Conservation (phyloP, 2,888 invertebrate genomes). For the Cataglyphis cursor region DNA sequence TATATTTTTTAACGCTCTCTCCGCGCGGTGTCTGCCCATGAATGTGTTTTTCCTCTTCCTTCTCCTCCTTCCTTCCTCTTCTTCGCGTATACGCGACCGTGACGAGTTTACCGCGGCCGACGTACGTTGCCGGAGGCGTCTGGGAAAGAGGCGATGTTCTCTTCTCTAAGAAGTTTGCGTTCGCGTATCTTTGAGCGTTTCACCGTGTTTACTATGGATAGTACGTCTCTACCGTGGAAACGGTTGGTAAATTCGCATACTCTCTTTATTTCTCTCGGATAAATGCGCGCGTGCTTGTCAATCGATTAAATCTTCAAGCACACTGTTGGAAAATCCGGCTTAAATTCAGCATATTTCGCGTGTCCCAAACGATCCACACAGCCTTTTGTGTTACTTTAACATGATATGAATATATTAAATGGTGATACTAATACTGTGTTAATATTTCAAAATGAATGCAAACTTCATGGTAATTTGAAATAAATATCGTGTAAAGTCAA, state of each 20-base stretch:
- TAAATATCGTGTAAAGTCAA: too few relatives aligned
- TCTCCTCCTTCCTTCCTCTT: not conserved
- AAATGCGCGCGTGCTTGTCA: not conserved
- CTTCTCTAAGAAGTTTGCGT: conserved; percentile 53
- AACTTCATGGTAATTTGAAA: too few relatives aligned
- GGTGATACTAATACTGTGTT: too few relatives aligned
- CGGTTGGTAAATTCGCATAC: conserved; percentile 35
- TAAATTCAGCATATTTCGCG: too few relatives aligned
- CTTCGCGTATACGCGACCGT: not conserved
- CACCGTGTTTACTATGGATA: conserved; percentile 38
- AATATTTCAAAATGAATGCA: too few relatives aligned
- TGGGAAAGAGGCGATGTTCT: conserved; percentile 7
- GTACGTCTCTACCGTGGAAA: conserved; percentile 40
- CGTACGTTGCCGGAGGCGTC: conserved; percentile 33
- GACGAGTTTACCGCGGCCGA: conserved; percentile 31
- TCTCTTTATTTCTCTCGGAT: not conserved
- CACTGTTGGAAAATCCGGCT: too few relatives aligned
- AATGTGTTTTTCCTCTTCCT: not conserved
- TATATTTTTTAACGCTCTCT: conserved; percentile 68
- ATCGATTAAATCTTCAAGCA: conserved; percentile 30
- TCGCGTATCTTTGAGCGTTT: conserved; percentile 45
- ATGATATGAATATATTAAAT: too few relatives aligned
- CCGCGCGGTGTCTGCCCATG: not conserved
- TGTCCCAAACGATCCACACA: too few relatives aligned
- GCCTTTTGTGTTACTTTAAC: too few relatives aligned